A percentile compares a stretch with the other conserved stretches of the same genome.
phyloP scores from a whole-genome alignment of 2,888 invertebrate species.

The Idaea straminata region DNA sequence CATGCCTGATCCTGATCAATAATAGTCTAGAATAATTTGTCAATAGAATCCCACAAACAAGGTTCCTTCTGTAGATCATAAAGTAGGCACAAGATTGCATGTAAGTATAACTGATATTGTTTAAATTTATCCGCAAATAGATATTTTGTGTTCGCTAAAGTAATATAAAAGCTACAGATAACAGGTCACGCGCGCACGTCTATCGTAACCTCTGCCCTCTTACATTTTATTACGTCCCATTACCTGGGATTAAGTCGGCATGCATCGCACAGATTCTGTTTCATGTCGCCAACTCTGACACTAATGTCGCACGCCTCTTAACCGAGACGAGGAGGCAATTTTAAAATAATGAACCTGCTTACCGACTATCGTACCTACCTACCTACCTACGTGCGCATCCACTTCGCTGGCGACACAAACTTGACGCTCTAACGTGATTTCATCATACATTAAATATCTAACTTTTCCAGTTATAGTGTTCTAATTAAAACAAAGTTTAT shows the following conservation, averaged over 20 bases:
- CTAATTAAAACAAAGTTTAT: background rate
- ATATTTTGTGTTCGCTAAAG: conserved; percentile 55
- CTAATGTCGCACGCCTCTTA: conserved; percentile 50
- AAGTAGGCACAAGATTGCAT: background rate
- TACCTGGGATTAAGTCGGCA: conserved; percentile 72
- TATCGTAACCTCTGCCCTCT: conserved; percentile 71
- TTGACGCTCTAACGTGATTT: background rate
- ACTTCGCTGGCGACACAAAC: background rate
- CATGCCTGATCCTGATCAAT: conserved; percentile 29
- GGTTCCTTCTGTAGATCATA: background rate
- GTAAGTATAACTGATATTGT: background rate
- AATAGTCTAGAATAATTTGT: conserved; percentile 23
- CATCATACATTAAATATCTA: background rate
- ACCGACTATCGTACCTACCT: conserved; percentile 37
- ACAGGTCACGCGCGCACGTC: conserved; percentile 74
- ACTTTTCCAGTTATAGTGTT: background rate
- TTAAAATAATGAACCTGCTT: conserved; percentile 45
- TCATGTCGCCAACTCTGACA: conserved; percentile 52
- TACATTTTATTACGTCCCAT: conserved; percentile 76
- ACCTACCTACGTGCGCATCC: background rate
- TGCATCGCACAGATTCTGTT: conserved; percentile 63
- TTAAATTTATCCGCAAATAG: conserved; percentile 32
- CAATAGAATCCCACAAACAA: conserved; percentile 9
- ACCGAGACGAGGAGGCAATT: conserved; percentile 45
- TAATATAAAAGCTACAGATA: conserved; percentile 59